Conservation (phyloP, 2,113 vertebrate genomes). For the Hippocampus guttulatus region DNA sequence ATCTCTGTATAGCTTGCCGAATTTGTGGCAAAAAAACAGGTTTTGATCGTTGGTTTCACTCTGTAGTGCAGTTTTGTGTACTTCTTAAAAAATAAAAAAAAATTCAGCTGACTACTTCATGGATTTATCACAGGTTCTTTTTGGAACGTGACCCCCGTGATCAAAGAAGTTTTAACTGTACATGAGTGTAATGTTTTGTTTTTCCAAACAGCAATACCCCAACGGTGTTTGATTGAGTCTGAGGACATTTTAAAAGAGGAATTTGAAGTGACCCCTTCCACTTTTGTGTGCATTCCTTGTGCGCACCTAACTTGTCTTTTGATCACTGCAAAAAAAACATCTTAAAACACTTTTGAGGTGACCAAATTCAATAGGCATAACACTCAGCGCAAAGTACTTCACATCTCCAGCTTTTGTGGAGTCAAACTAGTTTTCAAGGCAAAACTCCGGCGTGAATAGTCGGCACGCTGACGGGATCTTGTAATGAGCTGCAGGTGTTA, state of each 20-base stretch:
- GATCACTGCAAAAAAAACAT: not conserved
- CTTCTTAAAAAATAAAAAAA: no score
- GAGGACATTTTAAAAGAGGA: not conserved
- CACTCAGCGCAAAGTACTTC: not conserved
- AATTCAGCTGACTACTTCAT: no score
- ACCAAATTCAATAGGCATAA: constrained; percentile 2
- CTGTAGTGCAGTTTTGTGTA: no score
- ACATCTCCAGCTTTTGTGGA: not conserved
- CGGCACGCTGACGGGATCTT: constrained; percentile 4
- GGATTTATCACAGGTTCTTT: no score
- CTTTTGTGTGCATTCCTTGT: not conserved
- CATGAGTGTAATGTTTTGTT: not conserved
- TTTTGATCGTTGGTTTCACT: no score
- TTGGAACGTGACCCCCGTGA: no score
- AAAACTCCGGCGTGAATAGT: not conserved
- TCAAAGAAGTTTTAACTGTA: no score
- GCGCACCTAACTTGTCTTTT: not conserved
- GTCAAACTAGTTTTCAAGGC: not conserved
- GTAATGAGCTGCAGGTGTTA: constrained; percentile 39
- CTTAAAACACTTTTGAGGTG: not conserved
- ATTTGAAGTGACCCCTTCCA: not conserved
- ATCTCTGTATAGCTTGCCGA: no score
- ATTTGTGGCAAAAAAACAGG: no score
- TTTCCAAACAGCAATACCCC: not conserved
- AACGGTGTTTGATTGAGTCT: not conserved